Evolutionary conservation across 2,113 vertebrate species (phyloP), one percentile per base, ranked within the genome.

Genomic region (Trachemys scripta): DNA sequence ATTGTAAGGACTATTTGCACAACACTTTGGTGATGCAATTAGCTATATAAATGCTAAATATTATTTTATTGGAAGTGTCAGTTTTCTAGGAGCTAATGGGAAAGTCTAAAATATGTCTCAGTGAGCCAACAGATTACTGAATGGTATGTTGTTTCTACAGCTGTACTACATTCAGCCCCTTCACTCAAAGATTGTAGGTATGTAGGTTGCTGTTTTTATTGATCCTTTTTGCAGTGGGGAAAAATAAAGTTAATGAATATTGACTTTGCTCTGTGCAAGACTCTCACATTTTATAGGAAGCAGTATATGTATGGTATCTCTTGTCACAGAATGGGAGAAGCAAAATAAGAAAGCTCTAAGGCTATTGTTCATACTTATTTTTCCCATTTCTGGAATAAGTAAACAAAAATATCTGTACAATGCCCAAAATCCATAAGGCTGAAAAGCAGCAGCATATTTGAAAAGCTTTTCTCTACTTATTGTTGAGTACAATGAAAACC

Each of bases 401-500:
- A 80, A 80, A 80, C 53, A 35, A 80, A 57, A 82, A 50, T 29
- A 31, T 2, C 89, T n/a, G 22, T 4, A 76, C 45, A 87, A 1
- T 69, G 17, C 91, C 95, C 94, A 89, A 90, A 42, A 91, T 75
- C 80, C 91, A 35, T 88, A 93, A 94, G 65, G 91, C 65, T 35
- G 57, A 84, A n/a, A 94, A 88, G 81, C 78, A 95, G 19, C 75
- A 6, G 45, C 91, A 25, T 93, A 88, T 31, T 45, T 12, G 1
- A 90, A 93, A 29, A 83, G 25, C 22, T 69, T 96, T 94, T 56
- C 65, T 79, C 19, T 69, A 4, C 65, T 96, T 90, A 75, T 54
- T 87, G 87, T 92, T 85, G n/a, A 87, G 96, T 90, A 93, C 31
- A 88, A 92, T 93, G 92, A 62, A 88, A 87, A 83, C 69, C 95